Conservation (phyloP, 2,888 invertebrate species). For the Drosophila villosipedis region DNA sequence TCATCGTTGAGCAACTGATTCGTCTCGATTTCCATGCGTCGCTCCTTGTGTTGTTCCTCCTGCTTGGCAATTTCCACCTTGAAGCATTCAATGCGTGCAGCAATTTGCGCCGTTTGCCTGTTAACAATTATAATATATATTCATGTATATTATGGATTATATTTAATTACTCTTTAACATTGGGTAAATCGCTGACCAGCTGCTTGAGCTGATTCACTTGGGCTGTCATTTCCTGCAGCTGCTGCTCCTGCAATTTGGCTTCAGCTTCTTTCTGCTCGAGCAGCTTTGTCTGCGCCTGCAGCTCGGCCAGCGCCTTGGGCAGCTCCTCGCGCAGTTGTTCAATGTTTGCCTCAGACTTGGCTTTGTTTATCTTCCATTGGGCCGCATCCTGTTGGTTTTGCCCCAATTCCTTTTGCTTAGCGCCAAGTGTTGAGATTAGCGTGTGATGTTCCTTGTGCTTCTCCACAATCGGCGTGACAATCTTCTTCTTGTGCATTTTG, state of each 20-base stretch:
- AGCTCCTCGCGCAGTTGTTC: slow-evolving; percentile 31
- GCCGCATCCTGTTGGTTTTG: slow-evolving; percentile 41
- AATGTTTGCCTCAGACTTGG: slow-evolving; percentile 47
- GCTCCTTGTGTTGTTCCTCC: slow-evolving; percentile 52
- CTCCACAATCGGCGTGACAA: slow-evolving; percentile 67
- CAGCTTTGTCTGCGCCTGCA: slow-evolving; percentile 43
- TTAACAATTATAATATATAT: not conserved
- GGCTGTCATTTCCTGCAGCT: slow-evolving; percentile 33
- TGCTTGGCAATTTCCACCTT: slow-evolving; percentile 52
- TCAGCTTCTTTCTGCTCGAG: slow-evolving; percentile 50
- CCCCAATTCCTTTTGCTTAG: slow-evolving; percentile 56
- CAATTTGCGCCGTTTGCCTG: slow-evolving; percentile 45
- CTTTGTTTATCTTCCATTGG: slow-evolving; percentile 48
- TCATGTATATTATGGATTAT: not conserved
- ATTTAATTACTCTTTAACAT: slow-evolving; percentile 54
- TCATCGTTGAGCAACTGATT: slow-evolving; percentile 42
- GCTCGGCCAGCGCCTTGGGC: slow-evolving; percentile 38
- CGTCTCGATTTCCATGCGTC: slow-evolving; percentile 43
- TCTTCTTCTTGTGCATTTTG: slow-evolving; percentile 77
- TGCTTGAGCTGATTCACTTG: slow-evolving; percentile 58
- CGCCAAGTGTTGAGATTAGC: slow-evolving; percentile 43
- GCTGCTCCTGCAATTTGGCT: slow-evolving; percentile 30
- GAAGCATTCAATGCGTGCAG: slow-evolving; percentile 29
- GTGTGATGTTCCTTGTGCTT: slow-evolving; percentile 58
- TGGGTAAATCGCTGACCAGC: slow-evolving; percentile 62